These are phyloP conservation scores for Artibeus lituratus DNA, from an alignment of 2,797 vertebrate species.

Conservation along the genomic window DNA sequence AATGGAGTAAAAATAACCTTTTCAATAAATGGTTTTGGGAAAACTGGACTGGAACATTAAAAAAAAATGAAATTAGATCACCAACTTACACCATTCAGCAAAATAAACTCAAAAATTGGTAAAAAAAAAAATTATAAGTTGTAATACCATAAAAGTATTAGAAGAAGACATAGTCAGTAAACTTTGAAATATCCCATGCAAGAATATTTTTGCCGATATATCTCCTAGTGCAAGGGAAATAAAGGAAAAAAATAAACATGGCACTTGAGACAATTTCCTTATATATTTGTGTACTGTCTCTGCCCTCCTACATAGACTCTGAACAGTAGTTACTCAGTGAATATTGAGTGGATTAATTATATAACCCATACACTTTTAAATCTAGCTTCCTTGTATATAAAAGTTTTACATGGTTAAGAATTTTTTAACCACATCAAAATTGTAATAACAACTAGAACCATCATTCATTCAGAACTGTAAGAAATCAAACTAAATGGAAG, in stretches of 20 bases:
- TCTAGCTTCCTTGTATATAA: background rate
- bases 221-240: background rate
- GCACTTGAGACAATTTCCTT: background rate
- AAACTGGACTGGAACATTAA: background rate
- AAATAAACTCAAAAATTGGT: background rate
- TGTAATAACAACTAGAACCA: background rate
- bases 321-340: background rate
- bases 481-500: background rate
- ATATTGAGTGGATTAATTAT: background rate
- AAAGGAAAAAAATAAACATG: background rate
- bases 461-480: background rate
- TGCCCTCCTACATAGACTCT: background rate
- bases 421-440: background rate
- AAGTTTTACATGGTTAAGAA: background rate
- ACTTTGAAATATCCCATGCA: background rate
- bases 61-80: background rate
- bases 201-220: background rate
- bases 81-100: background rate
- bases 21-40: background rate
- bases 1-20: background rate
- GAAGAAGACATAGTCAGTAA: background rate
- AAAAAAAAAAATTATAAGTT: background rate
- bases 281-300: background rate
- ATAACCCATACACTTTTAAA: background rate
- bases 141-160: background rate